Base-by-base conservation (phyloP, 2,888 invertebrate species). In the Syrphus vitripennis region DNA sequence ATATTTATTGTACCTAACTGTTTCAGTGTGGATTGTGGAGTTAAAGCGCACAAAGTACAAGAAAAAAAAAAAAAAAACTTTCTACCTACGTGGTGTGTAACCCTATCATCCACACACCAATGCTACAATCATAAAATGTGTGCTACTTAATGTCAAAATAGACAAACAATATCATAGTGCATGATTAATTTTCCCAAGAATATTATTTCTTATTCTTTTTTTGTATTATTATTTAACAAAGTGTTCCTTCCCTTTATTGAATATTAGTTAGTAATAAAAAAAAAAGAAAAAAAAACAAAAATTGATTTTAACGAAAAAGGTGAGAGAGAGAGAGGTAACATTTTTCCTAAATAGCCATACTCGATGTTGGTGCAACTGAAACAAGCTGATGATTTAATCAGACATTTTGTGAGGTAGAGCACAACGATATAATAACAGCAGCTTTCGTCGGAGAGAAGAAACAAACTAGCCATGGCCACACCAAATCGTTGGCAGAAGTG, bases 261-360 rank as follows among this genome's bases (percentile, higher is more conserved):
- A 75, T 80, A 70, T 84, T 71, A 65, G 74, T 75, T 80, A 70
- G 45, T 26, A 40, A 75, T 34, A 75, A 26, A 37, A 65, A 74
- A 65, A 45, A 37, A 77, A 40, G 6, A 65, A 65, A 81, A 75
- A 70, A 75, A 81, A 67, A 76, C 34, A 61, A 74, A 70, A 86
- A 86, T 86, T 86, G 81, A 86, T 86, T 82, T 86, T 82, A 86
- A 82, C 81, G 86, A 82, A 86, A 69, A 82, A 82, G 72, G 70
- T 29, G 82, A 77, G 37, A 72, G 70, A 82, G 69, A 81, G 71
- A 61, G 69, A 48, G n/a, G n/a, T 61, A 10, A 12, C 40, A 40
- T 24, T 50, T 71, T 42, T 40, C 19, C 74, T 61, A 70, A 40
- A 72, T 12, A 74, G 74, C 34, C 14, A 53, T 19, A 37, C 34